Conservation (phyloP, 2,797 vertebrate genomes). For the Helostoma temminkii region DNA sequence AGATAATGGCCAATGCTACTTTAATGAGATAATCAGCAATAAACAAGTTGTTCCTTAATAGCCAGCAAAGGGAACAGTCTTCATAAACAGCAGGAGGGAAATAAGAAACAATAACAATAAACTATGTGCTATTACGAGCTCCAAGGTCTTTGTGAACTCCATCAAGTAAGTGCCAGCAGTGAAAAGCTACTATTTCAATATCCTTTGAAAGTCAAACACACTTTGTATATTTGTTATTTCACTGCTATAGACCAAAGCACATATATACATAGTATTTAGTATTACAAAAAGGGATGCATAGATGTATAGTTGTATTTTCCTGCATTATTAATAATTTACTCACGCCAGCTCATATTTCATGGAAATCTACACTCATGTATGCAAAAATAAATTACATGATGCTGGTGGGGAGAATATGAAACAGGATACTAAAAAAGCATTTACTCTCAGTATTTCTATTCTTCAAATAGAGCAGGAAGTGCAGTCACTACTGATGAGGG, state of each 20-base stretch:
- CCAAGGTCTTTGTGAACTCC: conserved; percentile 23
- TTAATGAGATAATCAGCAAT: conserved; percentile 56
- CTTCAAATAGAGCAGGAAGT: conserved; percentile 25
- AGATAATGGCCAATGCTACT: conserved; percentile 47
- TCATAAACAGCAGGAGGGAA: conserved; percentile 21
- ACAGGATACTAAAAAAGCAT: conserved; percentile 1
- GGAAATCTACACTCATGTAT: conserved; percentile 5
- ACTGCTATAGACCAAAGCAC: not conserved
- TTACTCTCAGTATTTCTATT: conserved; percentile 29
- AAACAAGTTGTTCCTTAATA: conserved; percentile 60
- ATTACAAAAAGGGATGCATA: not conserved
- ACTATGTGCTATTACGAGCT: conserved; percentile 37
- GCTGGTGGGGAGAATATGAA: conserved; percentile 5
- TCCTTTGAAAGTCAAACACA: conserved; percentile 15
- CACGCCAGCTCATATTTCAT: conserved; percentile 2
- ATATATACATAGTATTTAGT: not conserved
- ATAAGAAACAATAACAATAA: conserved; percentile 44
- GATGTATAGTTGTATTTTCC: not conserved
- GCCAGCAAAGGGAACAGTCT: conserved; percentile 41
- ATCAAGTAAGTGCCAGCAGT: conserved; percentile 25
- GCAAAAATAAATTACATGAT: not conserved
- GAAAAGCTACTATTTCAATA: conserved; percentile 19
- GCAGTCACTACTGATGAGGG: conserved; percentile 24
- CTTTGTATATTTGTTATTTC: not conserved
- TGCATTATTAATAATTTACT: conserved; percentile 18